Base-by-base conservation (phyloP, 2,113 vertebrate species). In the Corvus hawaiiensis region DNA sequence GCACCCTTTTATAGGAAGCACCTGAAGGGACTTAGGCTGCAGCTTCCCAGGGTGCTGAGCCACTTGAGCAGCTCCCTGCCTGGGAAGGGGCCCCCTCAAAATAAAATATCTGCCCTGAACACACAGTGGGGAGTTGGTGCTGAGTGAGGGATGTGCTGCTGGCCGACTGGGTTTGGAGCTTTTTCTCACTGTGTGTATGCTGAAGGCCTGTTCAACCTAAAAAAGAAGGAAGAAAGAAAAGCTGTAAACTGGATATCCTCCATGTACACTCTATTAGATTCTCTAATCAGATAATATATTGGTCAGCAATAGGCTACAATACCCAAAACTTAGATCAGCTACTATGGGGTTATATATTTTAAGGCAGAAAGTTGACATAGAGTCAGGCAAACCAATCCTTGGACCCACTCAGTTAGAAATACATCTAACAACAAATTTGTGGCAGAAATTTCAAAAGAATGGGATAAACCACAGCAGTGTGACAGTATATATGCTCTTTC, bases 61-160 rank as follows among this genome's bases (percentile, higher is more conserved):
- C 44, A 11, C 26, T 68, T 35, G 32, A 51, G 61, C 56, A 87
- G 39, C 48, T 61, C 24, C 12, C 35, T 59, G 33, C 24, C 44
- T 39, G 33, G 14, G 16, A 43, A 68, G 5, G 10, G 27, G 14
- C 10, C 4, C 19, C 39, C 23, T 35, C 2, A 3, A 68, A 19
- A 82, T 35, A 43, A 72, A 43, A 49, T 15, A 55, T 75, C n/a
- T 56, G n/a, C 35, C 39, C 54, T 13, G 6, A 48, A 39, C 18
- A 43, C 16, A 10, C 0, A 0, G 49, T 6, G 22, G 7, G 13
- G 26, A 35, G 17, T 2, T 55, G 17, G 22, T 51, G 64, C 43
- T 76, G 35, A 61, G 35, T 0, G 1, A 76, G 35, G 37, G 48
- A 33, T 1, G 2, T 35, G 24, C 55, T 44, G 39, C 35, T 51